Evolutionary conservation across 92 coral and sea anemone genomes (phyloP), one percentile per base, ranked within the genome.

Genomic region (Pocillopora meandrina): DNA sequence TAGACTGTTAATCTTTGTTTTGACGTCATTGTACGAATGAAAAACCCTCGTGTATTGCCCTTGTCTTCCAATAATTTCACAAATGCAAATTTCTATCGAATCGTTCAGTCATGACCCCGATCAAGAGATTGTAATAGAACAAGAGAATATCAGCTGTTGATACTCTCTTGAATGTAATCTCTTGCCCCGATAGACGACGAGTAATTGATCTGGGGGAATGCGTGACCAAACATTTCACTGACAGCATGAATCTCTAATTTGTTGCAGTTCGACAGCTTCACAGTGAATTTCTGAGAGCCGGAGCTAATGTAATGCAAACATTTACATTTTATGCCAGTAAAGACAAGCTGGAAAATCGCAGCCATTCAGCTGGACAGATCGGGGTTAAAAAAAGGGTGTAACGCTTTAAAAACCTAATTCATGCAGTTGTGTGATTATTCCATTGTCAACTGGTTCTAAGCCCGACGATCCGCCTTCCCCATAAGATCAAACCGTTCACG

Each of bases 321-420:
- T 88, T 88, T 68, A 88, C 88, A 59, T 88, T 88, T 78, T 88
- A 88, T 65, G 91, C 91, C 76, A 88, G 91, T 23, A 88, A 88
- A 6, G 91, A 88, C 85, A 88, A 84, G 75, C 75, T 89, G 57
- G 74, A 73, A 26, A 89, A 89, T 60, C 82, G 92, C 18, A 88
- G 92, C 9, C 82, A 84, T 42, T 84, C 92, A 33, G 92, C 76
- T 1, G 76, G 77, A 61, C 79, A 89, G 66, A 59, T 89, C 58
- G 92, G 92, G 86, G 92, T 89, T 17, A 70, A 2, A 12, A 70
- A 61, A 15, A 14, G 65, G 20, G 20, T 19, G 20, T 61, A 15
- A 19, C 15, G 65, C 18, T 14, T 61, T 19, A 15, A 61, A 14
- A 7, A 15, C 65, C 20, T 7, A 42, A 42, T 61, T 61, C 15